Base-by-base conservation (phyloP, 2,797 vertebrate genomes). In the Melanotaenia boesemani region DNA sequence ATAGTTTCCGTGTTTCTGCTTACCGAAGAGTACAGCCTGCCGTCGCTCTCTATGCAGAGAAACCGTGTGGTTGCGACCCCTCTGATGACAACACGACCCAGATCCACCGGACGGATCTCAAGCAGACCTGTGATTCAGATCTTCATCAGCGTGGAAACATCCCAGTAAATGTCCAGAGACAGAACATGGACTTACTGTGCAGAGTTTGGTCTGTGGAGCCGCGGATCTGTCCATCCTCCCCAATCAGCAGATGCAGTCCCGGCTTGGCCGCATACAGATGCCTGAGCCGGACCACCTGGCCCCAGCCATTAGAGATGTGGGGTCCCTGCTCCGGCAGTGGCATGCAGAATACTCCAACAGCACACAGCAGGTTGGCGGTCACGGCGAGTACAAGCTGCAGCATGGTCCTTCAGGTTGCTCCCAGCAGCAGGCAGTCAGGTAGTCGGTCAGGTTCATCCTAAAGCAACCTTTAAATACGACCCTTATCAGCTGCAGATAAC, bases 61-160 rank as follows among this genome's bases (percentile, higher is more conserved):
- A 96, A 98, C 1, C 92, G 92, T 3, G 93, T 92, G 22, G 95
- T 95, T 56, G 87, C 92, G 13, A 96, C 93, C 20, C 97, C 97
- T 88, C 95, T 97, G 89, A 99, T 96, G 79, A 92, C 97, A 74
- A 99, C 96, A 34, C 93, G 92, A 52, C 97, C 95, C 5, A 94
- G 82, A 2, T 94, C 95, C 67, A 98, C 95, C 0, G 97, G 94
- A 24, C 95, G 90, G 74, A 99, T 97, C 90, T 99, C 97, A 86
- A 99, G 80, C 81, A 99, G 85, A 91, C 96, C 98, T 99, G 77
- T 11, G 67, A 72, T 44, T 72, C 18, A 88, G 18, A 82, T 1
- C 10, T 44, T 60, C 15, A 61, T 57, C 6, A 72, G 5, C 34
- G 13, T 66, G 11, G 69, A 22, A 46, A 16, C 3, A 36, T 9